phyloP scores from a whole-genome alignment of 2,113 vertebrate species.

The Thinocorus orbignyianus region DNA sequence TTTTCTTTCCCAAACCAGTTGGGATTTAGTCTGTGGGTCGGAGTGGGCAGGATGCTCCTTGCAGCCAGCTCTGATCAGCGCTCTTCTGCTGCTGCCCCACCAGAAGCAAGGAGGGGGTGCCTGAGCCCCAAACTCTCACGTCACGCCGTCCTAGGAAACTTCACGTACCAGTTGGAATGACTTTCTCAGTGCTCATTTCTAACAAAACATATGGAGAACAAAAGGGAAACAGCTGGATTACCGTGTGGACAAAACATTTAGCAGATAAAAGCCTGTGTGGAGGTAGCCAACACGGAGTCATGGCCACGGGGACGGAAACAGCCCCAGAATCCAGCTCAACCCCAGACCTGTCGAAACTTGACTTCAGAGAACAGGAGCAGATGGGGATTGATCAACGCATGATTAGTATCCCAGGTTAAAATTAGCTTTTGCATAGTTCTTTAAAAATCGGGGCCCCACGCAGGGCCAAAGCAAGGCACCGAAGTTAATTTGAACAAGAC shows the following conservation, averaged over 20 bases:
- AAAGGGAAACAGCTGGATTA: background rate
- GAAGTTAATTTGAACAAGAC: background rate
- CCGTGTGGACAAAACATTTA: background rate
- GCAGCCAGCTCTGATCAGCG: background rate
- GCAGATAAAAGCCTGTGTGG: background rate
- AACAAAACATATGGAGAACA: background rate
- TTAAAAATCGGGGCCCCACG: background rate
- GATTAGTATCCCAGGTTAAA: background rate
- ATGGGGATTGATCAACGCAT: background rate
- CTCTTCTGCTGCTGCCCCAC: background rate
- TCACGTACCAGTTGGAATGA: rapidly evolving
- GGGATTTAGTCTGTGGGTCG: background rate
- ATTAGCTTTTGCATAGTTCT: background rate
- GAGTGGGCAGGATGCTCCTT: background rate
- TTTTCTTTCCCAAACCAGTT: background rate
- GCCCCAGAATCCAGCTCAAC: background rate
- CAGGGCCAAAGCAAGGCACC: background rate
- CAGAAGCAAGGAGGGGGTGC: background rate
- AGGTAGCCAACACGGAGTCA: background rate
- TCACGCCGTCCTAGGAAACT: background rate
- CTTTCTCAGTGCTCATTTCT: background rate
- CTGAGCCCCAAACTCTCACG: background rate
- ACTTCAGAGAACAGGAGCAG: background rate
- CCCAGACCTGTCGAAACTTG: background rate
- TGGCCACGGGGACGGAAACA: background rate